Evolutionary conservation across 2,888 invertebrate species (phyloP).

Genomic region (Melanchra persicariae): DNA sequence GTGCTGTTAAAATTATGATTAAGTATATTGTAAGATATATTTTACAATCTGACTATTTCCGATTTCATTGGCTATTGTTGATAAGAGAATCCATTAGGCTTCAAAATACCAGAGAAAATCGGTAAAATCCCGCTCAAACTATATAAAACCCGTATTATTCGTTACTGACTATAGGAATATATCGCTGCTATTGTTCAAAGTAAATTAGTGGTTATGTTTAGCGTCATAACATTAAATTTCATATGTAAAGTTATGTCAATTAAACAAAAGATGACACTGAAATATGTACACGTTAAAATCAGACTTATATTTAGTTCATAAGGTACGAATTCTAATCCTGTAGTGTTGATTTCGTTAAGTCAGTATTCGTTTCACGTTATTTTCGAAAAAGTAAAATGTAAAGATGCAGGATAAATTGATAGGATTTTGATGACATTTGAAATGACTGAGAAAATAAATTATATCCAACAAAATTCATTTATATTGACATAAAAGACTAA

Average conservation of each 20-base stretch:
- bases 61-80: neutral
- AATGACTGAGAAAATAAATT: neutral
- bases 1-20: neutral
- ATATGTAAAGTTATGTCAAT: slow-evolving; percentile 33
- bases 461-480: neutral
- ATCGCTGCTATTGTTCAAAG: slow-evolving; percentile 31
- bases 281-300: slow-evolving; percentile 70
- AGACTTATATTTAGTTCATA: slow-evolving; percentile 74
- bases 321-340: slow-evolving; percentile 71
- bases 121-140: slow-evolving; percentile 16
- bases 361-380: slow-evolving; percentile 35
- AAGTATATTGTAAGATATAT: neutral
- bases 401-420: neutral
- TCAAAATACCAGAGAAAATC: neutral
- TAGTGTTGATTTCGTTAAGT: slow-evolving; percentile 38
- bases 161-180: slow-evolving; percentile 46
- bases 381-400: neutral
- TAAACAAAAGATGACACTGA: slow-evolving; percentile 60
- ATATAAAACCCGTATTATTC: slow-evolving; percentile 42
- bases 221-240: slow-evolving; percentile 34
- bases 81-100: neutral
- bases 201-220: slow-evolving; percentile 39
- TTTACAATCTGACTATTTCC: neutral
- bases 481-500: neutral
- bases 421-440: too few relatives aligned